These are phyloP conservation scores for Mesorhabditis sp. DNA, from an alignment of 2,888 invertebrate genomes.

Conservation along the genomic window DNA sequence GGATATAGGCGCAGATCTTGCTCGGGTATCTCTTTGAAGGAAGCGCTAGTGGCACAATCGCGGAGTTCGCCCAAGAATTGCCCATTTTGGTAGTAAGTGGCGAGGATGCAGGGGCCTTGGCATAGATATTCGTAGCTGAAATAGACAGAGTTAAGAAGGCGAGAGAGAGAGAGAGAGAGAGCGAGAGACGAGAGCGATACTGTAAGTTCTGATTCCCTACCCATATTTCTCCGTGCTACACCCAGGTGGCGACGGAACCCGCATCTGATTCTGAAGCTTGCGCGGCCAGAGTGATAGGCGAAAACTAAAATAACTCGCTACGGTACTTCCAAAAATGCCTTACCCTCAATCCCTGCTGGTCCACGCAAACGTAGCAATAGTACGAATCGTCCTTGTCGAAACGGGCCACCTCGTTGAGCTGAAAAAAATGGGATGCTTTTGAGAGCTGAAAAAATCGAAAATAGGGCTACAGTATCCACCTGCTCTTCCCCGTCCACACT, in stretches of 20 bases:
- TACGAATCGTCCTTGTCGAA: slow-evolving; percentile 3
- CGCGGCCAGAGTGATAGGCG: too few relatives aligned
- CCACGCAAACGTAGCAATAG: slow-evolving; percentile 1
- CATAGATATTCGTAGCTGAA: not conserved
- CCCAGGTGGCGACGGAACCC: not conserved
- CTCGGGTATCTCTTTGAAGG: not conserved
- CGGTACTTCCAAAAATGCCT: not conserved
- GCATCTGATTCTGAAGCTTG: not conserved
- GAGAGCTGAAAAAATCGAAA: too few relatives aligned
- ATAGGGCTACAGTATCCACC: too few relatives aligned
- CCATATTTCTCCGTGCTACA: not conserved
- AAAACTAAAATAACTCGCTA: not conserved
- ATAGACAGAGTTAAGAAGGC: too few relatives aligned
- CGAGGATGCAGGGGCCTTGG: not conserved
- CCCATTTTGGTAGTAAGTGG: not conserved
- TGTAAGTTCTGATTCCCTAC: not conserved
- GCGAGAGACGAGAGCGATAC: not conserved
- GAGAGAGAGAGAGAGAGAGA: too few relatives aligned
- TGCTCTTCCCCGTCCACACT: too few relatives aligned
- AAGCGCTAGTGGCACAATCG: not conserved
- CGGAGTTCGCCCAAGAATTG: not conserved
- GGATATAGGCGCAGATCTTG: not conserved
- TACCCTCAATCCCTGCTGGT: not conserved
- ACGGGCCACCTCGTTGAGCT: slow-evolving; percentile 4
- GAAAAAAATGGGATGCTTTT: not conserved